A percentile compares a stretch with the other conserved stretches of the same genome.
Conservation (phyloP, 1,140 invertebrate species). For the Xylocopa sonorina region DNA sequence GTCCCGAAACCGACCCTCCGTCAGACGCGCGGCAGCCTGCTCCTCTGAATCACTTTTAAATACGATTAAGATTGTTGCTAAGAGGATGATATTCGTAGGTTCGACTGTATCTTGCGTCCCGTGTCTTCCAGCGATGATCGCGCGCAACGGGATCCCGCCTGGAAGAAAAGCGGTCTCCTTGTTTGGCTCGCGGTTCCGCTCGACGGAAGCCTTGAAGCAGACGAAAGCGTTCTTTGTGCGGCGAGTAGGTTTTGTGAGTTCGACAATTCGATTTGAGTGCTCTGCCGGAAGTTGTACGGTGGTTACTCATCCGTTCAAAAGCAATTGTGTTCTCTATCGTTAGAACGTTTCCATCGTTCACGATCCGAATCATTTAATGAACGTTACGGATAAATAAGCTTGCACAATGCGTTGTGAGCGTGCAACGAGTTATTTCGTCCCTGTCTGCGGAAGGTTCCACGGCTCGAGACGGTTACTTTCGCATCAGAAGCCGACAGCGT, state of each 20-base stretch:
- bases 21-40: neutral
- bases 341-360: neutral
- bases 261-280: neutral
- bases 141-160: neutral
- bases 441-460: too few species aligned
- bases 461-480: neutral
- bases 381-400: neutral
- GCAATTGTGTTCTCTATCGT: neutral
- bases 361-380: neutral
- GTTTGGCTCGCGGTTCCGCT: neutral
- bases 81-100: conserved; percentile 57
- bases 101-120: neutral
- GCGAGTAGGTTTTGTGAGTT: neutral
- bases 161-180: conserved; percentile 1
- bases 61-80: conserved; percentile 68
- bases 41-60: conserved; percentile 62
- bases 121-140: neutral
- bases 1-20: neutral
- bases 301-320: neutral
- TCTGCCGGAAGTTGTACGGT: neutral
- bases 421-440: neutral
- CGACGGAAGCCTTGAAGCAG: neutral
- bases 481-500: neutral
- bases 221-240: neutral
- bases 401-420: neutral